Percentiles rank a stretch among this genome's conserved stretches.
Evolutionary conservation across 2,888 invertebrate species (phyloP).

Genomic region (Coenonympha glycerion): DNA sequence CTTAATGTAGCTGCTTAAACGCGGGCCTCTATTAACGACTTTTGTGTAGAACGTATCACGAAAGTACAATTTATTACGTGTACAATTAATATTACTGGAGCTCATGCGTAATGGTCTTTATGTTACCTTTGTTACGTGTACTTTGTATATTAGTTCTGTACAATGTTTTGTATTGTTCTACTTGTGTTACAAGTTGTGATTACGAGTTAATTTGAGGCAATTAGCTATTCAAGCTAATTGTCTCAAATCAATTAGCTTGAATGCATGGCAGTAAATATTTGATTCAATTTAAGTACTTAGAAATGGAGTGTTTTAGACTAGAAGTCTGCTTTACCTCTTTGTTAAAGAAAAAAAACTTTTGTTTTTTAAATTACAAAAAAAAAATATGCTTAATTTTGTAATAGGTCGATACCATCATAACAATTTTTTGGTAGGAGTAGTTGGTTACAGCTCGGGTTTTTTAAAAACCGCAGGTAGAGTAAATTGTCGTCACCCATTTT

Average conservation of each 20-base stretch:
- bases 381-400: too few species aligned
- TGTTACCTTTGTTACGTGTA: slow-evolving; percentile 8
- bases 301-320: not conserved
- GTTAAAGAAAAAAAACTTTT: too few species aligned
- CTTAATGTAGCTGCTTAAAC: slow-evolving; percentile 46
- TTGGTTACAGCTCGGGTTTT: too few species aligned
- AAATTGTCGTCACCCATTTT: too few species aligned
- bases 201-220: slow-evolving; percentile 8
- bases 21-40: slow-evolving; percentile 33
- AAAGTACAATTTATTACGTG: slow-evolving; percentile 32
- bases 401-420: too few species aligned
- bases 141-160: slow-evolving; percentile 6
- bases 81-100: slow-evolving; percentile 27
- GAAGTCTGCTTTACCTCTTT: too few species aligned
- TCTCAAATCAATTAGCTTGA: not conserved
- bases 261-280: not conserved
- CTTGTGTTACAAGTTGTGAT: slow-evolving; percentile 5
- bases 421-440: too few species aligned
- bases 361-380: too few species aligned
- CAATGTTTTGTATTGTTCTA: slow-evolving; percentile 10
- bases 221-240: too few species aligned
- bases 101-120: slow-evolving; percentile 22
- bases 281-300: too few species aligned
- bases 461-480: too few species aligned
- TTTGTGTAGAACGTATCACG: slow-evolving; percentile 33